A percentile compares a stretch with the other conserved stretches of the same genome.
Evolutionary conservation across 2,113 vertebrate species (phyloP).

Genomic region (Gambusia holbrooki): DNA sequence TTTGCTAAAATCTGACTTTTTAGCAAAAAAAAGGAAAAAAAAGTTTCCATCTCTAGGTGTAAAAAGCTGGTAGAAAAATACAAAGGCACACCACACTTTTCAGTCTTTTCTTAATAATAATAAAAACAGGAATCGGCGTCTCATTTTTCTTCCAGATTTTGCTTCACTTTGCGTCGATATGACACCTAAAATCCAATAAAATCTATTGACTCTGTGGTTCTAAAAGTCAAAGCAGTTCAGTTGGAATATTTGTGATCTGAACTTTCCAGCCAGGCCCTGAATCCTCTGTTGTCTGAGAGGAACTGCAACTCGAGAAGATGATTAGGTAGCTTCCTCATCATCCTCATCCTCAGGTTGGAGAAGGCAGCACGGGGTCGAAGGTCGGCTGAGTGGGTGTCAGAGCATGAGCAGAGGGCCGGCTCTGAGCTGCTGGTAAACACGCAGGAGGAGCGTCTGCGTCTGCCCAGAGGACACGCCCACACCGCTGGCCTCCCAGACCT

Average conservation of each 20-base stretch:
- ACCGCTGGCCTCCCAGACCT: conserved; percentile 62
- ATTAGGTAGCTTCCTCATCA: background rate
- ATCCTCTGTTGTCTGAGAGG: background rate
- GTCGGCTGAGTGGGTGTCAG: conserved; percentile 39
- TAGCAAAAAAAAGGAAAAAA: background rate
- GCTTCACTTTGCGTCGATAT: too few species aligned
- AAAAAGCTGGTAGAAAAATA: background rate
- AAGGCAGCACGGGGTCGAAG: background rate
- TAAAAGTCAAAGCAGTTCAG: background rate
- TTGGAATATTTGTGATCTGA: background rate
- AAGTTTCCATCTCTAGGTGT: background rate
- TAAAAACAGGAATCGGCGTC: background rate
- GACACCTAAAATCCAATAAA: too few species aligned
- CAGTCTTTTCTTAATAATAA: background rate
- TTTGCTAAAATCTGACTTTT: background rate
- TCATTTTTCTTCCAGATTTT: background rate
- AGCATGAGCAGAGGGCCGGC: conserved; percentile 76
- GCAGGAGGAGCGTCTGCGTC: conserved; percentile 74
- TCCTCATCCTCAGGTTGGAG: background rate
- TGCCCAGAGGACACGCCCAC: conserved; percentile 53
- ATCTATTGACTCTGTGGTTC: too few species aligned
- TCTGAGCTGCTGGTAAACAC: conserved; percentile 84
- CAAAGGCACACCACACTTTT: background rate
- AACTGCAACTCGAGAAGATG: background rate
- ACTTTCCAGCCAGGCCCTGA: background rate